Evolutionary conservation across 2,113 vertebrate genomes (phyloP).

Genomic region (Balaenoptera acutorostrata): DNA sequence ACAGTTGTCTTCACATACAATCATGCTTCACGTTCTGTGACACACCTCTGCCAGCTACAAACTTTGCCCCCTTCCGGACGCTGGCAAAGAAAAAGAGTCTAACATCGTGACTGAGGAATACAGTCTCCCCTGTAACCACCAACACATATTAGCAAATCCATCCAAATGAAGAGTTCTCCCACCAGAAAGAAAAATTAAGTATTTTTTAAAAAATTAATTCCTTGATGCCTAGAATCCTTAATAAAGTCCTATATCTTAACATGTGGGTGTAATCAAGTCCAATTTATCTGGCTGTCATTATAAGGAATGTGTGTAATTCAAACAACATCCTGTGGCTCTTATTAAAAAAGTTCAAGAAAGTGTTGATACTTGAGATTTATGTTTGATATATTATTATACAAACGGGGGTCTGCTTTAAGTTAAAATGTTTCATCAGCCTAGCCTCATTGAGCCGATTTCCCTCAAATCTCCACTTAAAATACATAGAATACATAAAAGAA

Average conservation of each 20-base stretch:
- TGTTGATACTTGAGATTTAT: not conserved
- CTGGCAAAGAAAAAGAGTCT: not conserved
- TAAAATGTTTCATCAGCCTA: not conserved
- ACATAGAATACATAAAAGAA: not conserved
- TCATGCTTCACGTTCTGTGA: not conserved
- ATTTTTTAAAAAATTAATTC: not conserved
- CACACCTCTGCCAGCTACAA: not conserved
- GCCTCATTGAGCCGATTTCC: not conserved
- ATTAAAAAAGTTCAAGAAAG: not conserved
- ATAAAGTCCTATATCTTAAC: not conserved
- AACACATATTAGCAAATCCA: not conserved
- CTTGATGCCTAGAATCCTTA: not conserved
- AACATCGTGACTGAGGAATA: fast-evolving
- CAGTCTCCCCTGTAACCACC: fast-evolving
- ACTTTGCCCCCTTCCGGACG: not conserved
- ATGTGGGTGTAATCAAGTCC: not conserved
- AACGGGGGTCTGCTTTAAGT: not conserved
- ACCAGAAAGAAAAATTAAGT: not conserved
- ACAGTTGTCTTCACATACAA: not conserved
- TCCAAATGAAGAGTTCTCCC: not conserved
- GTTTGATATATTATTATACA: not conserved
- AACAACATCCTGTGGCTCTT: not conserved
- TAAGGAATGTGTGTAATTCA: not conserved
- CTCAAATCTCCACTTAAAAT: not conserved
- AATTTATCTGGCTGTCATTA: not conserved